These are phyloP conservation scores for Catotricha subobsoleta DNA, from an alignment of 2,888 invertebrate species.

Conservation along the genomic window DNA sequence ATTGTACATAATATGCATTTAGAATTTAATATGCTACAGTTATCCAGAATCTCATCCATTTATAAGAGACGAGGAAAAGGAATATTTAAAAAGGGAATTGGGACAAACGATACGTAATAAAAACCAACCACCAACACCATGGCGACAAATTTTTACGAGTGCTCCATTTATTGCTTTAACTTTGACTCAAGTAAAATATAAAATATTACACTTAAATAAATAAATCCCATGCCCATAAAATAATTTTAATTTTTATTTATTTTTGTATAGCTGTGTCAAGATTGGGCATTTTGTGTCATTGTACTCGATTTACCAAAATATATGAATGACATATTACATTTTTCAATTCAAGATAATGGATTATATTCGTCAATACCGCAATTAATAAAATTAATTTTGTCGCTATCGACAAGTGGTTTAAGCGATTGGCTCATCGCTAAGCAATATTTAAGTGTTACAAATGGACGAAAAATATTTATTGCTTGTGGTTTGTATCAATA, in stretches of 20 bases:
- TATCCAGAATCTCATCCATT: conserved; percentile 1
- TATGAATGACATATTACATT: conserved; percentile 4
- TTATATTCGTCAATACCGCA: conserved; percentile 2
- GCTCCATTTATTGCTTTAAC: conserved; percentile 1
- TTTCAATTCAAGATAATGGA: conserved; percentile 4
- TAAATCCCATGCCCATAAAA: too few relatives aligned
- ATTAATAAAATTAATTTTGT: conserved; percentile 1
- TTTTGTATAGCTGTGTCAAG: not conserved
- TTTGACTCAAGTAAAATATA: not conserved
- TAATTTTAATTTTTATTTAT: not conserved
- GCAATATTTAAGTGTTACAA: not conserved
- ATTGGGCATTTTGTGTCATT: conserved; percentile 5
- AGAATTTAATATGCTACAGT: conserved; percentile 1
- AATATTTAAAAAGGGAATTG: not conserved
- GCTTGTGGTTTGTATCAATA: not conserved
- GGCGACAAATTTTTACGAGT: conserved; percentile 3
- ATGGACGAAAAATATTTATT: conserved; percentile 1
- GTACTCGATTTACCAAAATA: conserved; percentile 5
- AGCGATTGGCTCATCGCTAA: conserved; percentile 1
- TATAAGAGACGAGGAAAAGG: not conserved
- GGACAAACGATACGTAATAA: too few relatives aligned
- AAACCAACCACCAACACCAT: too few relatives aligned
- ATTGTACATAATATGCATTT: too few relatives aligned
- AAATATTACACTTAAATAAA: not conserved
- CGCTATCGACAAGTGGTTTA: not conserved